Percentiles rank a stretch among this genome's conserved stretches.
phyloP scores from a whole-genome alignment of 2,797 vertebrate species.

The Remorina albescens region DNA sequence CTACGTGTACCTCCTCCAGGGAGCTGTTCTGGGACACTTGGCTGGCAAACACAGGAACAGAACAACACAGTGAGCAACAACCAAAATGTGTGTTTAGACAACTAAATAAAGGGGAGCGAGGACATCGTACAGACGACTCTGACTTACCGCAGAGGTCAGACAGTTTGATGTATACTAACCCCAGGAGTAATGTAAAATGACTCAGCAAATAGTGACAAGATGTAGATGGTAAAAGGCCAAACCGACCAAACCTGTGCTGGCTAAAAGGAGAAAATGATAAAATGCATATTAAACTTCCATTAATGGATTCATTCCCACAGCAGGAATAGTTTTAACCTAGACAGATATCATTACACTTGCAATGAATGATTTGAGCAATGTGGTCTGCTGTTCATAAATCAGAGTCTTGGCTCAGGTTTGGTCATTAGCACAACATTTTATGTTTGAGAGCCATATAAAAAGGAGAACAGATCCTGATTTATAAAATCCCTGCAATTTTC shows the following conservation, averaged over 20 bases:
- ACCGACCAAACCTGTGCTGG: constrained; percentile 9
- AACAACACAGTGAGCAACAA: not conserved
- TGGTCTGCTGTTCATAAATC: constrained; percentile 53
- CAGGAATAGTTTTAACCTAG: constrained; percentile 30
- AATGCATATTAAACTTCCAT: constrained; percentile 40
- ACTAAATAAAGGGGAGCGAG: not conserved
- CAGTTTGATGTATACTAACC: constrained; percentile 11
- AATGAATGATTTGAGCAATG: constrained; percentile 29
- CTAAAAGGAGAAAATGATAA: constrained; percentile 7
- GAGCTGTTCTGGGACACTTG: constrained; percentile 93
- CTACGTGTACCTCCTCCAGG: constrained; percentile 94
- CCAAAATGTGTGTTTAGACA: not conserved
- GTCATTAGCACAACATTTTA: constrained; percentile 37
- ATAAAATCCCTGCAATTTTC: constrained; percentile 29
- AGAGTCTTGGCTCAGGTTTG: constrained; percentile 42
- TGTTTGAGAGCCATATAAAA: constrained; percentile 46
- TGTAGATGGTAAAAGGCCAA: constrained; percentile 14
- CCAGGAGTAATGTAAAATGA: constrained; percentile 27
- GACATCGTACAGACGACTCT: not conserved
- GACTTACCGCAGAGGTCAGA: not conserved
- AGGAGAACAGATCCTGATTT: constrained; percentile 22
- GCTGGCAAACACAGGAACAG: constrained; percentile 74
- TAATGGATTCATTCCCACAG: constrained; percentile 12
- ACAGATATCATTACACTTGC: constrained; percentile 28
- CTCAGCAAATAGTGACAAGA: constrained; percentile 34